phyloP scores from a whole-genome alignment of 1,140 invertebrate genomes.

The Drosophila pallidifrons region DNA sequence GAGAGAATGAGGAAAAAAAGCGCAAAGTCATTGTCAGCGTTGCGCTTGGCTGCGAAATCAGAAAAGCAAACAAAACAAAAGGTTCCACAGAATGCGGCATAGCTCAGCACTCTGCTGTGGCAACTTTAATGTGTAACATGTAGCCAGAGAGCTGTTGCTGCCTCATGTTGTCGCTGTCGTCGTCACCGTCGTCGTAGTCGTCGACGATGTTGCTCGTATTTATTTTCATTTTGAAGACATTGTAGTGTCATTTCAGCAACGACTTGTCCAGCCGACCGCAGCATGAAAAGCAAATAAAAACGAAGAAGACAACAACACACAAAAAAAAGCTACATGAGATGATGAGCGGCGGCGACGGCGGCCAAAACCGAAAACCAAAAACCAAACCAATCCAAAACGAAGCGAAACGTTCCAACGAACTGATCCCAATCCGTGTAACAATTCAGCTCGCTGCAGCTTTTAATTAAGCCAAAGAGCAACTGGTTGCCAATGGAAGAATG shows the following conservation, averaged over 20 bases:
- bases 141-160: constrained; percentile 55
- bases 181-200: constrained; percentile 30
- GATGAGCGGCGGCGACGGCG: neutral
- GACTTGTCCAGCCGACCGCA: constrained; percentile 65
- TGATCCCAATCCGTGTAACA: constrained; percentile 73
- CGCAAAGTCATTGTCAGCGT: constrained; percentile 79
- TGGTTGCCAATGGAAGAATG: constrained; percentile 52
- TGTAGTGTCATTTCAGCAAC: constrained; percentile 81
- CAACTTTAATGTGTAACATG: constrained; percentile 79
- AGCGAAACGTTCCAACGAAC: constrained; percentile 28
- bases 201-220: constrained; percentile 60
- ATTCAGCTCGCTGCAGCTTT: constrained; percentile 77
- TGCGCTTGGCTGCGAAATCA: constrained; percentile 79
- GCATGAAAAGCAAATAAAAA: constrained; percentile 78
- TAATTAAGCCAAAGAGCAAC: constrained; percentile 80
- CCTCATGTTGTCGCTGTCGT: constrained; percentile 47
- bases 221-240: constrained; percentile 82
- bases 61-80: constrained; percentile 74
- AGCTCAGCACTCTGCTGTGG: constrained; percentile 3
- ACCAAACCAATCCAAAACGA: constrained; percentile 39
- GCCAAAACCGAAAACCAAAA: constrained; percentile 36
- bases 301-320: too few species aligned
- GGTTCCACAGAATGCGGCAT: constrained; percentile 45
- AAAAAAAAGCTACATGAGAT: constrained; percentile 55
- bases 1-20: constrained; percentile 61